Evolutionary conservation across 2,797 vertebrate genomes (phyloP).

Genomic region (Cercopithecus petaurista): DNA sequence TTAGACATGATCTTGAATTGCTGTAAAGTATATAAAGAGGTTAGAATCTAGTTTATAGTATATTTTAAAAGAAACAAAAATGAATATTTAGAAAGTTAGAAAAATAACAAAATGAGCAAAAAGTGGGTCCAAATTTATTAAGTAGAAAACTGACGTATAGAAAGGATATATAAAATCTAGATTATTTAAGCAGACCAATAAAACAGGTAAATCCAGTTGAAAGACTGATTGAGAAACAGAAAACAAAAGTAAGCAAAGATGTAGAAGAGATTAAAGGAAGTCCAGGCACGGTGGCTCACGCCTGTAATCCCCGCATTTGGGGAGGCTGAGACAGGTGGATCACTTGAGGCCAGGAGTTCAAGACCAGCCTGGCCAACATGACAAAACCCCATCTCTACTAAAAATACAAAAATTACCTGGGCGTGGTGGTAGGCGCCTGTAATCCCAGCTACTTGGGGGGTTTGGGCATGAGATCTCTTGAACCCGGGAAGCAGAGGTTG

Average conservation of each 20-base stretch:
- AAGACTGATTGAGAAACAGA: neutral
- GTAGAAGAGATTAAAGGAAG: neutral
- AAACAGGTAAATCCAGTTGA: neutral
- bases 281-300: neutral
- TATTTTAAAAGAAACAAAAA: slow-evolving; percentile 8
- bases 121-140: neutral
- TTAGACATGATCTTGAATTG: neutral
- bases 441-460: neutral
- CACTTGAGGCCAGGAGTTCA: neutral
- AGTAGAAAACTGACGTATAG: neutral
- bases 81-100: neutral
- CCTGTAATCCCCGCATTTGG: neutral
- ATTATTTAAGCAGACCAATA: neutral
- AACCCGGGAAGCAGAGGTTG: neutral
- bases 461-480: neutral
- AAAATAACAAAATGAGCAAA: slow-evolving; percentile 45
- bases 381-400: neutral
- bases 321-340: neutral
- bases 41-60: neutral
- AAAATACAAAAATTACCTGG: neutral
- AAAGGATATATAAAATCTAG: neutral
- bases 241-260: neutral
- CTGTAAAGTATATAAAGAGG: neutral
- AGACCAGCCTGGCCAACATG: neutral
- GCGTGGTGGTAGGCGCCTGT: neutral